Base-by-base conservation (phyloP, 2,113 vertebrate species). In the Hippocampus mohnikei region DNA sequence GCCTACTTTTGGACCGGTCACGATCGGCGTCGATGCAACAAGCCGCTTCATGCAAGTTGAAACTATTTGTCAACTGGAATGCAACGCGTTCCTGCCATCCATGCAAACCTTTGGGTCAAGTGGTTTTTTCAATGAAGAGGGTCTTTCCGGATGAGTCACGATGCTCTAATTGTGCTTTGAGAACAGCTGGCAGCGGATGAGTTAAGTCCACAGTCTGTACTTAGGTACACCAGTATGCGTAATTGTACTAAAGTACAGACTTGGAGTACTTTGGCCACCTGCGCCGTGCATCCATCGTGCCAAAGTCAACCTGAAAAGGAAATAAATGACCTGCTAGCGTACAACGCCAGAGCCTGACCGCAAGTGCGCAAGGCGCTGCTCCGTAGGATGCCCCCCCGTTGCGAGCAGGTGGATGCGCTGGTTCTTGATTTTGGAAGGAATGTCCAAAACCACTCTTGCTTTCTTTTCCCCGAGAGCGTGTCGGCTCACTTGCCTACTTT, bases 401-500 rank as follows among this genome's bases (percentile, higher is more conserved):
- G 55, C 23, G 11, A 58, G 23, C 55, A 58, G 75, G 75, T 58
- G 11, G 2, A 68, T 42, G 56, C 77, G 37, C 25, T 5, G 23
- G n/a, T 70, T 79, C 70, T 70, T 33, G 65, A 25, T 41, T 69
- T 50, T n/a, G 71, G 73, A 2, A 16, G 5, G 1, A 41, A 27
- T 72, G 42, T n/a, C 50, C 42, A 21, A 46, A 5, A 5, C 44
- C 55, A 63, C 13, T 16, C 18, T 55, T 18, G 44, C 50, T 48
- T 70, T 64, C 65, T 48, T 70, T 65, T 53, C 58, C 71, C 69
- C 73, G 67, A 77, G 8, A 18, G 72, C 20, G 53, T 41, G 15
- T n/a, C 25, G 11, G 12, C 12, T 58, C 55, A 58, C 55, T 58
- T 58, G 55, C 55, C 55, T 58, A 58, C 55, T 58, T 58, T 27